phyloP scores from a whole-genome alignment of 64 coral and sea anemone species.

The Acropora yongei region DNA sequence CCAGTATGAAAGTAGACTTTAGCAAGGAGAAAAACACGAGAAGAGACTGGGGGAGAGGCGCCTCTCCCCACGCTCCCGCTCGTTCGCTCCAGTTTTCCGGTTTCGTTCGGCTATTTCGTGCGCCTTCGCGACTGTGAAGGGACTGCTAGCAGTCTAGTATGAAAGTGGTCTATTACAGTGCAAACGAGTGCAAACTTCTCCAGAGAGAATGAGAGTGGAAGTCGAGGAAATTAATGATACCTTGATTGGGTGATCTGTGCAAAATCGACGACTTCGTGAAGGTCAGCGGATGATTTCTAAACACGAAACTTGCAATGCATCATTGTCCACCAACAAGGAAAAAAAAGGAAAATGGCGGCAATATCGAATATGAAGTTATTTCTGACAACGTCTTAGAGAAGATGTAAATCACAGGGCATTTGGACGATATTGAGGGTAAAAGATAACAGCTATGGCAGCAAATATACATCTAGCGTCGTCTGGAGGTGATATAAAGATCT shows the following conservation, averaged over 20 bases:
- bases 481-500: constrained; percentile 94
- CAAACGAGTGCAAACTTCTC: too few relatives aligned
- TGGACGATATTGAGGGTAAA: not conserved
- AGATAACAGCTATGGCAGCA: constrained; percentile 72
- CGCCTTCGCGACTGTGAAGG: too few relatives aligned
- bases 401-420: constrained; percentile 4
- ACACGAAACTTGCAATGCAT: not conserved
- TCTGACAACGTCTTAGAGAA: not conserved
- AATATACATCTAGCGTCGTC: constrained; percentile 77
- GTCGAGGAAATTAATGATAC: too few relatives aligned
- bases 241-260: not conserved
- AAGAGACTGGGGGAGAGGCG: too few relatives aligned
- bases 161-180: too few relatives aligned
- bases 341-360: constrained; percentile 73
- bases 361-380: constrained; percentile 36
- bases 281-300: not conserved
- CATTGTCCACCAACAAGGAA: not conserved
- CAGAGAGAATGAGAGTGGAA: too few relatives aligned
- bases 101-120: too few relatives aligned
- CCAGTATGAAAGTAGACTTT: too few relatives aligned
- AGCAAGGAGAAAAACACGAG: too few relatives aligned
- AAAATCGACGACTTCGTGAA: not conserved
- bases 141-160: too few relatives aligned
- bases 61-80: too few relatives aligned
- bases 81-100: too few relatives aligned